phyloP scores from a whole-genome alignment of 2,888 invertebrate genomes.

The Sialis fuliginosa region DNA sequence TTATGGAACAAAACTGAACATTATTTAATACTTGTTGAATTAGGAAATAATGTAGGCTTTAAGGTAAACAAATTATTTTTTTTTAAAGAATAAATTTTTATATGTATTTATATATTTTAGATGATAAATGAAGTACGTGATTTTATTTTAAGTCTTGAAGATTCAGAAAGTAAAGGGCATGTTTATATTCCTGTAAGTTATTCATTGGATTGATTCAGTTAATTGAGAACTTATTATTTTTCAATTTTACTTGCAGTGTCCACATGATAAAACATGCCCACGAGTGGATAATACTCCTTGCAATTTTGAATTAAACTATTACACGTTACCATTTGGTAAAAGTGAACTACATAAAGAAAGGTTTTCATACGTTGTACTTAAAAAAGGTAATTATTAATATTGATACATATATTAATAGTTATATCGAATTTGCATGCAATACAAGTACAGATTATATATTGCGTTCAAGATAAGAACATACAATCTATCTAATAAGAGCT shows the following conservation, averaged over 20 bases:
- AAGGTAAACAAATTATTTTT: constrained; percentile 24
- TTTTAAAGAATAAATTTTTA: neutral
- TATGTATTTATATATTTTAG: constrained; percentile 17
- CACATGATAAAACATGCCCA: constrained; percentile 68
- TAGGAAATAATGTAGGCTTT: constrained; percentile 69
- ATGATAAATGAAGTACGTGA: constrained; percentile 69
- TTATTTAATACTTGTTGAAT: constrained; percentile 69
- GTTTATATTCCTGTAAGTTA: constrained; percentile 59
- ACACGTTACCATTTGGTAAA: constrained; percentile 32
- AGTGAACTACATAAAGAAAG: constrained; percentile 31
- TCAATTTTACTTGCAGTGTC: constrained; percentile 40
- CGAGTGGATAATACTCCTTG: constrained; percentile 56
- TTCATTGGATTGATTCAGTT: constrained; percentile 6
- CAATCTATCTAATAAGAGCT: too few relatives aligned
- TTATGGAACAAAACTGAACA: constrained; percentile 76
- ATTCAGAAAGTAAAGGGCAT: constrained; percentile 29
- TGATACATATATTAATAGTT: too few relatives aligned
- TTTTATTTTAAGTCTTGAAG: constrained; percentile 43
- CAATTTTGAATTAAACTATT: constrained; percentile 51
- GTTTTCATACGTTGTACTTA: constrained; percentile 67
- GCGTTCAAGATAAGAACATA: too few relatives aligned
- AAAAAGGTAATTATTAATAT: constrained; percentile 39
- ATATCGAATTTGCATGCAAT: too few relatives aligned
- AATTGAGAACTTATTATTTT: constrained; percentile 3
- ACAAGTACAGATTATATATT: too few relatives aligned